phyloP scores from a whole-genome alignment of 2,113 vertebrate species.

The Bagarius yarrelli region DNA sequence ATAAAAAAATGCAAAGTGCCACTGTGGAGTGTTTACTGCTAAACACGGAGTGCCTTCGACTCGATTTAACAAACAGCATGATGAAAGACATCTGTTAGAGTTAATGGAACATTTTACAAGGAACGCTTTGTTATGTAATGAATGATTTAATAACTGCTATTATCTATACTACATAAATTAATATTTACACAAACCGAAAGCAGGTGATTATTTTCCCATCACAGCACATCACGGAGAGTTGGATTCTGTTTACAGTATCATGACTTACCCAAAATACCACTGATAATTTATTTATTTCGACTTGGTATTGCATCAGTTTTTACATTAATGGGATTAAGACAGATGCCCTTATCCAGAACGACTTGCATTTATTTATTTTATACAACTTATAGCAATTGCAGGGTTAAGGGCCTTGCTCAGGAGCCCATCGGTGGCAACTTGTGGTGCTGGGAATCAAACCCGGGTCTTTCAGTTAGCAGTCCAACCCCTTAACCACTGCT shows the following conservation, averaged over 20 bases:
- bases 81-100: not conserved
- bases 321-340: no score
- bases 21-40: not conserved
- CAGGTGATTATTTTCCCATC: not conserved
- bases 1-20: not conserved
- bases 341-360: no score
- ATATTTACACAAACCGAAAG: not conserved
- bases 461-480: no score
- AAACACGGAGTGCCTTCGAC: not conserved
- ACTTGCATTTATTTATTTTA: no score
- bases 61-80: not conserved
- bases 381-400: no score
- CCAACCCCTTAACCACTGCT: no score
- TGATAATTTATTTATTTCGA: not conserved
- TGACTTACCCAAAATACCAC: no score
- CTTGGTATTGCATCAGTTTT: no score
- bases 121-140: not conserved
- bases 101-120: constrained; percentile 4
- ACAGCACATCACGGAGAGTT: not conserved
- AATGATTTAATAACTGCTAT: not conserved
- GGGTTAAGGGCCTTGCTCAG: no score
- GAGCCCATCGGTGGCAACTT: no score
- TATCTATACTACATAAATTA: no score
- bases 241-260: not conserved
- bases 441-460: no score